phyloP scores from a whole-genome alignment of 2,888 invertebrate species.

The Meteorus colon region DNA sequence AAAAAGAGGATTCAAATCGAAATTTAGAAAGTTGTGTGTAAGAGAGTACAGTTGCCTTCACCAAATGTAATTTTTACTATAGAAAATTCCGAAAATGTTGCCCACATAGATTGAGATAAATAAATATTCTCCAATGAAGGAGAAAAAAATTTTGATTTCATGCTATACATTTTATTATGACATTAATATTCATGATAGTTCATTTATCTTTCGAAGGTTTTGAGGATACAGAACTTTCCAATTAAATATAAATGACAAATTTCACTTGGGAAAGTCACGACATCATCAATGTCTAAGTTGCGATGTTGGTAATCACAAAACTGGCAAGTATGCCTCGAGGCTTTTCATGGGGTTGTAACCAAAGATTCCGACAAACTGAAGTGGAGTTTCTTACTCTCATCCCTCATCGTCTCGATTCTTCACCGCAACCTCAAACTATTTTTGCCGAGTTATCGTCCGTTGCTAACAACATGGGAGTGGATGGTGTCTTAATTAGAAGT shows the following conservation, averaged over 20 bases:
- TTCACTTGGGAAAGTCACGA: background rate
- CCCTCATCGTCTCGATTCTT: background rate
- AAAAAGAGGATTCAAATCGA: too few relatives aligned
- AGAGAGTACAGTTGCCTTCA: too few relatives aligned
- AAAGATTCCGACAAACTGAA: background rate
- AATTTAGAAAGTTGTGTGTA: too few relatives aligned
- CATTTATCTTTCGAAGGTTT: too few relatives aligned
- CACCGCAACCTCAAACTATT: background rate
- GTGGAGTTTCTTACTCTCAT: background rate
- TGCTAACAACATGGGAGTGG: background rate
- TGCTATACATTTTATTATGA: too few relatives aligned
- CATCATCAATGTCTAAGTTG: too few relatives aligned
- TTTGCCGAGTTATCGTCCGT: background rate
- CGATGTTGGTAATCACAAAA: background rate
- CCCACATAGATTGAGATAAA: too few relatives aligned
- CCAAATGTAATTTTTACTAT: too few relatives aligned
- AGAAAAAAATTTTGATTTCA: too few relatives aligned
- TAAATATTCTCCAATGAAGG: too few relatives aligned
- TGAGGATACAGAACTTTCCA: background rate
- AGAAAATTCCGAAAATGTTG: too few relatives aligned
- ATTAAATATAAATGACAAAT: conserved; percentile 2
- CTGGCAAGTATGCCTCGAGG: background rate
- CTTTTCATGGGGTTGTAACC: background rate
- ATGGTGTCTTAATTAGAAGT: conserved; percentile 7
- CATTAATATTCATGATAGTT: too few relatives aligned